Evolutionary conservation across 1,140 invertebrate genomes (phyloP).

Genomic region (Eulimnadia texana): DNA sequence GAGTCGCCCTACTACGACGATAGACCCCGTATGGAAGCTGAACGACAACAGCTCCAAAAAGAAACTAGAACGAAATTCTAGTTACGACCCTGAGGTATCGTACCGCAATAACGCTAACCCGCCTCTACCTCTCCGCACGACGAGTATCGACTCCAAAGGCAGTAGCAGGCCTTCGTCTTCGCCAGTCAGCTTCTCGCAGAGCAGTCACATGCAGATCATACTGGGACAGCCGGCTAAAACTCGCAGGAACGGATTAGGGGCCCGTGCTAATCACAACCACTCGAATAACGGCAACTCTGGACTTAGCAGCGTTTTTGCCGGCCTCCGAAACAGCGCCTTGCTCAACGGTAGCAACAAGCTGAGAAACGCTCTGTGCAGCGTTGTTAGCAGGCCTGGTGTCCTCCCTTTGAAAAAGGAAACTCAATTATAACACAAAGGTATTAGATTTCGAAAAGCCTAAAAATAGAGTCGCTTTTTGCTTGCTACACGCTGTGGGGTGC

Average conservation of each 20-base stretch:
- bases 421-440: background rate
- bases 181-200: constrained; percentile 46
- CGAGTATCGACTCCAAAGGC: constrained; percentile 24
- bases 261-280: constrained; percentile 15
- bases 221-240: constrained; percentile 39
- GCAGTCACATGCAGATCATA: constrained; percentile 81
- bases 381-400: constrained; percentile 8
- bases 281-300: constrained; percentile 5
- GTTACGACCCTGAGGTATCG: constrained; percentile 5
- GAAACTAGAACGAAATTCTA: constrained; percentile 19
- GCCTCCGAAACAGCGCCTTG: constrained; percentile 20
- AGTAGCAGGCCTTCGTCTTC: constrained; percentile 19
- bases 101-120: constrained; percentile 22
- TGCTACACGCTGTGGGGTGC: background rate
- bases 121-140: constrained; percentile 27
- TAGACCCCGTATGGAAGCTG: background rate
- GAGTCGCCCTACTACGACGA: constrained; percentile 16
- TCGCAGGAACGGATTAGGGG: constrained; percentile 18
- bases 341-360: constrained; percentile 12
- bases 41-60: constrained; percentile 16
- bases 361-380: constrained; percentile 13
- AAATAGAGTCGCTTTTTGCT: background rate
- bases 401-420: constrained; percentile 14
- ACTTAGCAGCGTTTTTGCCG: constrained; percentile 17
- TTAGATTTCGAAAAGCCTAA: background rate